Percentiles rank a stretch among this genome's conserved stretches.
Conservation (phyloP, 2,888 invertebrate genomes). For the Ophion obscuratus region DNA sequence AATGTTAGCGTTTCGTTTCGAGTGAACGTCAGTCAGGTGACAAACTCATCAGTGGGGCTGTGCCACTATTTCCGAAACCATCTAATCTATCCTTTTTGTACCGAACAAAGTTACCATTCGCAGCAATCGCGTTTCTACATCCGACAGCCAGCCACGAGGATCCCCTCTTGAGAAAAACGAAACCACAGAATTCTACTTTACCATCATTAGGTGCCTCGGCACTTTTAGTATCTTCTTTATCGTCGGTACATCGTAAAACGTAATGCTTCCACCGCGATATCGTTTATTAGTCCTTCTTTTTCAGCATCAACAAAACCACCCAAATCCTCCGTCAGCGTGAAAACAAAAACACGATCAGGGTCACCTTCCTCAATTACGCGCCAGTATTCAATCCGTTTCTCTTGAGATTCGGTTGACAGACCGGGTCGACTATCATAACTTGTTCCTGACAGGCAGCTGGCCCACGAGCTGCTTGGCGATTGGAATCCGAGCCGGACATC, state of each 20-base stretch:
- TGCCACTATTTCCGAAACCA: too few species aligned
- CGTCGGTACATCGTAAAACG: background rate
- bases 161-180: too few species aligned
- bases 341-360: background rate
- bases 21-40: too few species aligned
- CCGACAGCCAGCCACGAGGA: too few species aligned
- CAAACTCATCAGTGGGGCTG: too few species aligned
- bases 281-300: background rate
- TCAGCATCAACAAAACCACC: background rate
- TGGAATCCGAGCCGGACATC: conserved; percentile 53
- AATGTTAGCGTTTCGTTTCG: too few species aligned
- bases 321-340: background rate
- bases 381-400: conserved; percentile 67
- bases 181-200: background rate
- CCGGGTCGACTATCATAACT: conserved; percentile 68
- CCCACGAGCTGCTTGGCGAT: conserved; percentile 45
- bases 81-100: too few species aligned
- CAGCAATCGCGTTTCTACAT: too few species aligned
- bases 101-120: too few species aligned
- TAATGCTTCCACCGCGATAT: background rate
- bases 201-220: background rate
- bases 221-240: background rate
- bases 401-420: conserved; percentile 72
- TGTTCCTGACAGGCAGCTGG: conserved; percentile 61
- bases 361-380: conserved; percentile 23